Evolutionary conservation across 2,113 vertebrate genomes (phyloP).

Genomic region (Gila orcuttii): DNA sequence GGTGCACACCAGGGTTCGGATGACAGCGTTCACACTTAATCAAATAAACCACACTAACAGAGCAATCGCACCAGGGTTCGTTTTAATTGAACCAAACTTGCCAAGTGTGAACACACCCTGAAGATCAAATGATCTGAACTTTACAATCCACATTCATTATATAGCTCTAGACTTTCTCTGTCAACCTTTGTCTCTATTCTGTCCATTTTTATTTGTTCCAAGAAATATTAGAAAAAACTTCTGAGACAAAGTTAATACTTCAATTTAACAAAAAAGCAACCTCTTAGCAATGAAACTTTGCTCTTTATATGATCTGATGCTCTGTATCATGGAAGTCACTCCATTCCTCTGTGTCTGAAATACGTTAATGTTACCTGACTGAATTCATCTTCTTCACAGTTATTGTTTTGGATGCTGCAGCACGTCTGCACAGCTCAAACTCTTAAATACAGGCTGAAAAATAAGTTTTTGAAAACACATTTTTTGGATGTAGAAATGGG

Average conservation of each 20-base stretch:
- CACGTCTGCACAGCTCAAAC: not conserved
- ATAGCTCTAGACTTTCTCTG: not conserved
- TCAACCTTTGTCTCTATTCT: not conserved
- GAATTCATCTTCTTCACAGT: slow-evolving; percentile 26
- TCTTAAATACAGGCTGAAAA: not conserved
- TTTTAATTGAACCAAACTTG: no score
- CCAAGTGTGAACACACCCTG: no score
- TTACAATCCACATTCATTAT: not conserved
- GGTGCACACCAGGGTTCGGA: no score
- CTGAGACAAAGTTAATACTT: not conserved
- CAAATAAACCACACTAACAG: not conserved
- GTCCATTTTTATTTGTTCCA: not conserved
- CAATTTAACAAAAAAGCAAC: not conserved
- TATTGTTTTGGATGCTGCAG: not conserved
- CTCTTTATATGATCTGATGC: not conserved
- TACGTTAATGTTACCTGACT: not conserved
- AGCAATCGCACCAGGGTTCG: no score
- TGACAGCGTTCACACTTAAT: no score
- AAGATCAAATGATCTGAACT: no score
- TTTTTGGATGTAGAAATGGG: slow-evolving; percentile 38
- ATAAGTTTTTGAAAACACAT: slow-evolving; percentile 17
- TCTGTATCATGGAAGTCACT: not conserved
- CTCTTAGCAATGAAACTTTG: not conserved
- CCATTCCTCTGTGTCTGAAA: not conserved
- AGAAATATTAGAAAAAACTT: not conserved